phyloP scores from a whole-genome alignment of 2,888 invertebrate genomes.

The Ecliptopera silaceata region DNA sequence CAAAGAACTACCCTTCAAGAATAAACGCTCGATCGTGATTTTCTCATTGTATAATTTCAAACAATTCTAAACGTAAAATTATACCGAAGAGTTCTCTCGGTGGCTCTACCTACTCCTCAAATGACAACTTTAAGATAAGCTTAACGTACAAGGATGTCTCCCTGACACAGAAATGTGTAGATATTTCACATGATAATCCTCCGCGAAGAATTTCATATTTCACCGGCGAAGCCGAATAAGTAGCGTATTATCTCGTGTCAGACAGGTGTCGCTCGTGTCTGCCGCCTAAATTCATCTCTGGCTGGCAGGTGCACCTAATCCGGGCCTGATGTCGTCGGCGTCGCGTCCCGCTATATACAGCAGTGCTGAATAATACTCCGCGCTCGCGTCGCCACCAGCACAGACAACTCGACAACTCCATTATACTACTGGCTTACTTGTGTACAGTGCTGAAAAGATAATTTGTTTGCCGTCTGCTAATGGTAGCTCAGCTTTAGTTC shows the following conservation, averaged over 20 bases:
- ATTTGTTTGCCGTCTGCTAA: conserved; percentile 38
- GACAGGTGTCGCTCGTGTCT: conserved; percentile 77
- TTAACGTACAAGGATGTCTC: conserved; percentile 30
- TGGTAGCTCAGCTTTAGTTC: conserved; percentile 20
- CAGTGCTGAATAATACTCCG: conserved; percentile 49
- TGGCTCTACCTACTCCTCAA: background rate
- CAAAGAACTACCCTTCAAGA: conserved; percentile 13
- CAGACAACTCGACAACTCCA: conserved; percentile 53
- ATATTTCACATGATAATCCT: conserved; percentile 59
- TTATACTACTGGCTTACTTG: conserved; percentile 37
- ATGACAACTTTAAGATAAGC: conserved; percentile 33
- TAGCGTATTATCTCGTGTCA: conserved; percentile 73
- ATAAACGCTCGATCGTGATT: background rate
- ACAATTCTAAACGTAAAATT: conserved; percentile 1
- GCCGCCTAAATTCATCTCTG: conserved; percentile 73
- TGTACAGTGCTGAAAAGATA: conserved; percentile 31
- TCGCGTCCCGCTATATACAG: conserved; percentile 42
- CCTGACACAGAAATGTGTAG: conserved; percentile 35
- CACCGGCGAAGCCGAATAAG: conserved; percentile 71
- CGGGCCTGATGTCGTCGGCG: conserved; percentile 58
- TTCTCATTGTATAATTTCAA: background rate
- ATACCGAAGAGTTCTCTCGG: conserved; percentile 8
- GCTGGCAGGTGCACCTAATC: conserved; percentile 74
- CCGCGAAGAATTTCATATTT: conserved; percentile 73
- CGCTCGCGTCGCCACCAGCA: conserved; percentile 46